These are phyloP conservation scores for Thomomys bottae DNA, from an alignment of 2,113 vertebrate species.

Conservation along the genomic window DNA sequence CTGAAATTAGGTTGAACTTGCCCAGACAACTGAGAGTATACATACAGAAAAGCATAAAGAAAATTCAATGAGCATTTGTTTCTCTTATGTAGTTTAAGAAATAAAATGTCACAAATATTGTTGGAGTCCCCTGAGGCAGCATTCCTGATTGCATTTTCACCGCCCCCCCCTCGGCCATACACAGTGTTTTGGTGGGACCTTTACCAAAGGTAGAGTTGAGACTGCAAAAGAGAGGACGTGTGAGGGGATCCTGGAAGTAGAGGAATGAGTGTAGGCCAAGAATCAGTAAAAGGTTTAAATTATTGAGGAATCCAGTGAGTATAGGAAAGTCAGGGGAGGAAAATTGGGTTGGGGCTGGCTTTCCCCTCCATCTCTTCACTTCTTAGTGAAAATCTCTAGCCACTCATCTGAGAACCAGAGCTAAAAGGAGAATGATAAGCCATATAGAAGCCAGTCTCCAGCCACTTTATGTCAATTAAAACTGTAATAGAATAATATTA, in stretches of 20 bases:
- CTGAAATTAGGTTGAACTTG: background rate
- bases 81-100: background rate
- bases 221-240: background rate
- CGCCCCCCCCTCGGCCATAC: background rate
- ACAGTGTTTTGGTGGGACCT: background rate
- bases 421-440: background rate
- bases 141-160: background rate
- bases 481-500: background rate
- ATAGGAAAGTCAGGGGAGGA: background rate
- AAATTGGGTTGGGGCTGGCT: background rate
- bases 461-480: background rate
- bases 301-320: background rate
- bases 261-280: background rate
- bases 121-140: background rate
- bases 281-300: background rate
- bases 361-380: accelerated
- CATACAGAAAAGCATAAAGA: background rate
- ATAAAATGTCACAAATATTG: background rate
- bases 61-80: background rate
- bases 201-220: background rate
- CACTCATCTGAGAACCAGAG: background rate
- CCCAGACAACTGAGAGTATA: background rate
- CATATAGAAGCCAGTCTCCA: background rate
- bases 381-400: background rate
- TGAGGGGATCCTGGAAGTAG: background rate